Conservation (phyloP, 2,113 vertebrate species). For the Daboia siamensis region DNA sequence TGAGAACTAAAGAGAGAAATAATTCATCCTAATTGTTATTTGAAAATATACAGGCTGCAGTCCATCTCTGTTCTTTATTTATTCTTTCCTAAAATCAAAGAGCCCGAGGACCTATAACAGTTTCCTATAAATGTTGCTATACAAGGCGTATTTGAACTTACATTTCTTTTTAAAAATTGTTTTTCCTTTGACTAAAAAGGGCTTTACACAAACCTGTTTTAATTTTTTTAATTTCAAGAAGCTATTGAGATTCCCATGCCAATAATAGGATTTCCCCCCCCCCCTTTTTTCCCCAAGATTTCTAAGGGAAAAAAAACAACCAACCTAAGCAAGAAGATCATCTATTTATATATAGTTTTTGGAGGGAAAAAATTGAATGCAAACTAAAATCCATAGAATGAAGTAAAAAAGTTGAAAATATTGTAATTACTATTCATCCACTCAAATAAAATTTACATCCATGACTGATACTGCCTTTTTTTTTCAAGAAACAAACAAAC, state of each 20-base stretch:
- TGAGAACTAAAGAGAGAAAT: conserved; percentile 12
- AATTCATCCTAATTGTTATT: not conserved
- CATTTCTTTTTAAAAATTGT: conserved; percentile 8
- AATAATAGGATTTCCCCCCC: not conserved
- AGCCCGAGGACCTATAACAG: not conserved
- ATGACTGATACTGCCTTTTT: too few relatives aligned
- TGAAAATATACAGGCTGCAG: not conserved
- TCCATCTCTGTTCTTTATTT: conserved; percentile 28
- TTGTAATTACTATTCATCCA: too few relatives aligned
- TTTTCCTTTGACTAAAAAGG: conserved; percentile 33
- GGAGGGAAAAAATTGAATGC: not conserved
- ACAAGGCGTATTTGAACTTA: conserved; percentile 24
- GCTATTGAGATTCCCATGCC: not conserved
- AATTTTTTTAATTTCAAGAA: not conserved
- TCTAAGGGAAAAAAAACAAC: not conserved
- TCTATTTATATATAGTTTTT: not conserved
- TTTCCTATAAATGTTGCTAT: conserved; percentile 4
- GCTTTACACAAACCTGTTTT: not conserved
- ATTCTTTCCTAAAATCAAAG: conserved; percentile 28
- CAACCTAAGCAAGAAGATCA: not conserved
- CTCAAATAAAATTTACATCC: too few relatives aligned
- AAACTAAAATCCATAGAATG: not conserved
- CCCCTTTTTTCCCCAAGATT: not conserved
- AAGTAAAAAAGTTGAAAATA: not conserved
- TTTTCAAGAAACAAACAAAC: too few relatives aligned